Base-by-base conservation (phyloP, 2,113 vertebrate genomes). In the Silurus glanis region DNA sequence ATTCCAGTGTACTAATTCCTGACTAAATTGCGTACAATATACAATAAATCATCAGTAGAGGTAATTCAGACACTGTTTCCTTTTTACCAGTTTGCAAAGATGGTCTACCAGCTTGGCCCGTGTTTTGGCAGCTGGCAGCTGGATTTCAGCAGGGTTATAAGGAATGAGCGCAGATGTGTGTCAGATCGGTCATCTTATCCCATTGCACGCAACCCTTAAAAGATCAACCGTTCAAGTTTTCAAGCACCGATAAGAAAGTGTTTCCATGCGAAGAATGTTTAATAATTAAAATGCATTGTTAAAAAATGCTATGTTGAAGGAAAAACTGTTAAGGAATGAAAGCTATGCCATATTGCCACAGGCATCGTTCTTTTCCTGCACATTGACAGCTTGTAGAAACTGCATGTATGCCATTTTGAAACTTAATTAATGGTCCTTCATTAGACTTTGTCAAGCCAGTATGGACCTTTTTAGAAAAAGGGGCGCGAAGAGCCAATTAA, bases 401-500 rank as follows among this genome's bases (percentile, higher is more conserved):
- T 17, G 56, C n/a, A 14, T 45, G 5, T 74, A n/a, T 85, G 59
- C 37, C 28, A 47, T 55, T 56, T 28, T 56, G 6, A 69, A 47
- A 12, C 21, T 58, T 47, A 47, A 17, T 69, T 16, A 83, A 78
- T 9, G 75, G 58, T 87, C 84, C 78, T 83, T 82, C 89, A 85
- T 89, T 87, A 88, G 88, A 87, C 23, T 72, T 79, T 23, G 13
- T 51, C 86, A 82, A 88, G 61, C 76, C 81, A 86, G 56, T 12
- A 47, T 72, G 76, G 72, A 88, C 61, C 89, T 90, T 85, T 14
- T 23, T 84, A 64, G 88, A 89, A 12, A 64, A 56, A 28, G 53
- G 81, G 89, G 79, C 78, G 88, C 90, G n/a, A 23, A 23, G 66
- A 67, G 45, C 47, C 62, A 16, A 14, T 85, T 45, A 94, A 93